These are phyloP conservation scores for Volucella zonaria DNA, from an alignment of 2,888 invertebrate species.

Conservation along the genomic window DNA sequence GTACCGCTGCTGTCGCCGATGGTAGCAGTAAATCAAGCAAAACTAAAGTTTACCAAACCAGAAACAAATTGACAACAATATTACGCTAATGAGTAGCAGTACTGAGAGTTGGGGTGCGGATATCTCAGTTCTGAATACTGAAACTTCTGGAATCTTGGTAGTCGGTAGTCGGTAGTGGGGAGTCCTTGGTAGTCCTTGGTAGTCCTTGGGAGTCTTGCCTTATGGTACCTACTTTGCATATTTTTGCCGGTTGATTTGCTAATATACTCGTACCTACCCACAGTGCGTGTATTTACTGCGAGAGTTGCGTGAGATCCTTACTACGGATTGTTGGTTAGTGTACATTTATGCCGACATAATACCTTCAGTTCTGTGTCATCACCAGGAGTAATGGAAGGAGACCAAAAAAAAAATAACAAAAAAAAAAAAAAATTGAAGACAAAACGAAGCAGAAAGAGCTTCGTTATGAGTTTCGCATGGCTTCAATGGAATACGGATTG, in stretches of 20 bases:
- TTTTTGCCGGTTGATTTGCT: slow-evolving; percentile 52
- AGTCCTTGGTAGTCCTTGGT: neutral
- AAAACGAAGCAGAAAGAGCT: slow-evolving; percentile 3
- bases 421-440: neutral
- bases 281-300: slow-evolving; percentile 18
- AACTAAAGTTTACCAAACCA: slow-evolving; percentile 48
- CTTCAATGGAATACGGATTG: slow-evolving; percentile 43
- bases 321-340: slow-evolving; percentile 4
- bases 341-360: slow-evolving; percentile 24
- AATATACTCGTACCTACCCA: slow-evolving; percentile 16
- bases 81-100: slow-evolving; percentile 54
- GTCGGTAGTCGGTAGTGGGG: no score
- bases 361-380: slow-evolving; percentile 18
- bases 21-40: slow-evolving; percentile 36
- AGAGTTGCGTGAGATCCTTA: slow-evolving; percentile 29
- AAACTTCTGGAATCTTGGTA: no score
- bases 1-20: neutral
- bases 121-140: no score
- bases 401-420: slow-evolving; percentile 8
- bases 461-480: slow-evolving; percentile 34
- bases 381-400: neutral
- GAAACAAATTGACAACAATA: slow-evolving; percentile 65
- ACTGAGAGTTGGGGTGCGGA: neutral
- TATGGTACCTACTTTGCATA: slow-evolving; percentile 59
- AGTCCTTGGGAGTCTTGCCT: slow-evolving; percentile 12